Percentiles rank a stretch among this genome's conserved stretches.
phyloP scores from a whole-genome alignment of 2,113 vertebrate species.

The Epinephelus lanceolatus region DNA sequence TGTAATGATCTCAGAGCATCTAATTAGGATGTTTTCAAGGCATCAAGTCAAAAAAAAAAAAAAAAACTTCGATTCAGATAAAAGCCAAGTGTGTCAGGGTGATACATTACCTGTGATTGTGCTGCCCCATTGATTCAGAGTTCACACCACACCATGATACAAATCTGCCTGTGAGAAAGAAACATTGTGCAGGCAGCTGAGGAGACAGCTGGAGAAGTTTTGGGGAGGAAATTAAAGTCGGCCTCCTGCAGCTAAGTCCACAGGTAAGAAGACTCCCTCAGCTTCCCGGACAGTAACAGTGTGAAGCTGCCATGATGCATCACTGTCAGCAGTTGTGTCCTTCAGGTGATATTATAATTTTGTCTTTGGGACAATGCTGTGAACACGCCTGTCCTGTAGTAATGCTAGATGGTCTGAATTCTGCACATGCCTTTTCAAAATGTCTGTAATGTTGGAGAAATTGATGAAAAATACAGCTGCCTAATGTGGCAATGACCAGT shows the following conservation, averaged over 20 bases:
- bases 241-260: neutral
- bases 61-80: neutral
- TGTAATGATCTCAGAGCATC: neutral
- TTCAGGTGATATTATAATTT: neutral
- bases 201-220: neutral
- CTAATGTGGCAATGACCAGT: neutral
- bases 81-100: neutral
- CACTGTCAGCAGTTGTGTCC: neutral
- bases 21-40: neutral
- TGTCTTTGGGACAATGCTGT: neutral
- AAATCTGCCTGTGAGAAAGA: neutral
- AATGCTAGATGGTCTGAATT: neutral
- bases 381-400: neutral
- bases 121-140: neutral
- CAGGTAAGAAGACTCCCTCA: neutral
- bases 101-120: neutral
- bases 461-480: neutral
- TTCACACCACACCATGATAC: neutral
- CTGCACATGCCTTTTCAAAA: neutral
- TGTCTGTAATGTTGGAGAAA: neutral
- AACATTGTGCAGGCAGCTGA: slow-evolving; percentile 22
- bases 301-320: neutral
- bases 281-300: neutral
- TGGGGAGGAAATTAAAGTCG: neutral
- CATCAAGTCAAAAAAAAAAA: neutral